Conservation (phyloP, 2,888 invertebrate species). For the Eucera pruinosa region DNA sequence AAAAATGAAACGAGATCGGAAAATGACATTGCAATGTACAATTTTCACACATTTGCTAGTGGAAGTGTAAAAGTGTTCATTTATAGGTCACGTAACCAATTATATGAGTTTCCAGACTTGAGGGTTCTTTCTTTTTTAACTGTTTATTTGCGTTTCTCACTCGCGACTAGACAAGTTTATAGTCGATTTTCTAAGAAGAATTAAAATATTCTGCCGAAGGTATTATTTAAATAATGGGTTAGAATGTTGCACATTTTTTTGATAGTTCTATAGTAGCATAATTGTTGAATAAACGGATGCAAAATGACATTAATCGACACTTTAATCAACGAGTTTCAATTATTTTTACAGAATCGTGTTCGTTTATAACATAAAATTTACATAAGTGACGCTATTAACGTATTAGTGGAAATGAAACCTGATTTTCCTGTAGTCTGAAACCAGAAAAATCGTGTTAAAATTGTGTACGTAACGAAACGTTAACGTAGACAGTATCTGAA, state of each 20-base stretch:
- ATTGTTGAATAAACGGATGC: not conserved
- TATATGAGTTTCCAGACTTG: not conserved
- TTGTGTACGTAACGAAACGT: too few relatives aligned
- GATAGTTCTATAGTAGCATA: not conserved
- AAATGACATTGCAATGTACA: too few relatives aligned
- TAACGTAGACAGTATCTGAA: too few relatives aligned
- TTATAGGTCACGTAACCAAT: not conserved
- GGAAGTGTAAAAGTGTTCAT: too few relatives aligned
- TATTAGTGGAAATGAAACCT: not conserved
- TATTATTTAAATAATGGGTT: conserved; percentile 15
- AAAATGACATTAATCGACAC: not conserved
- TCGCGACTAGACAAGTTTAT: not conserved
- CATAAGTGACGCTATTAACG: not conserved
- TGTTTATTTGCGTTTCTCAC: not conserved
- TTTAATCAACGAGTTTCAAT: not conserved
- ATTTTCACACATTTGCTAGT: too few relatives aligned
- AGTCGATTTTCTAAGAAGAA: not conserved
- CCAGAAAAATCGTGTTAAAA: too few relatives aligned
- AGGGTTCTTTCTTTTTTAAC: not conserved
- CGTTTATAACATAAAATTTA: too few relatives aligned
- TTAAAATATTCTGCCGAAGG: not conserved
- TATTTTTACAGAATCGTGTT: not conserved
- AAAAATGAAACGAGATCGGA: too few relatives aligned
- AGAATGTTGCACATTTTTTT: conserved; percentile 5
- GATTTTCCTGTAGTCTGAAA: not conserved